A percentile compares a stretch with the other conserved stretches of the same genome.
These are phyloP conservation scores for Hylia prasina DNA, from an alignment of 2,113 vertebrate species.

Conservation along the genomic window DNA sequence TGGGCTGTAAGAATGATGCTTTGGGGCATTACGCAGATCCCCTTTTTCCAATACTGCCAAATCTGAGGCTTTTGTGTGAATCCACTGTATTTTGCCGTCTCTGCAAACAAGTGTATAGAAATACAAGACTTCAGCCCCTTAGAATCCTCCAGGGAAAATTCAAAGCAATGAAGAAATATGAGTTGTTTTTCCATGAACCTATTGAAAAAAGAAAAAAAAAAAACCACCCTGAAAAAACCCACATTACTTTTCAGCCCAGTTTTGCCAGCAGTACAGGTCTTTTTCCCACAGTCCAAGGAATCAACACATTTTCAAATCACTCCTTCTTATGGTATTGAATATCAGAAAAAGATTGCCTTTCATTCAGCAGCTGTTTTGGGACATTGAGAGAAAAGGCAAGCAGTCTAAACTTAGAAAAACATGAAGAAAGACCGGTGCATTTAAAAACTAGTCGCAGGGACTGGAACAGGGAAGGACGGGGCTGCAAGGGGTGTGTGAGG, in stretches of 20 bases:
- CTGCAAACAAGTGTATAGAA: slow-evolving; percentile 32
- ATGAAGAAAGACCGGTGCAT: not conserved
- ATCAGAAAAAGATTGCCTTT: slow-evolving; percentile 59
- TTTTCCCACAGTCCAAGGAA: slow-evolving; percentile 66
- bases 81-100: not conserved
- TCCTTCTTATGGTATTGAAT: slow-evolving; percentile 47
- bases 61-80: not conserved
- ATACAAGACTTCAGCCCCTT: not conserved
- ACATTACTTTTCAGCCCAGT: slow-evolving; percentile 5
- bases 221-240: not conserved
- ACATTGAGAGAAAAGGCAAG: not conserved
- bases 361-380: slow-evolving; percentile 42
- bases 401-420: not conserved
- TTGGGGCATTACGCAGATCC: not conserved
- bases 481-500: not conserved
- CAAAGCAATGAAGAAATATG: slow-evolving; percentile 54
- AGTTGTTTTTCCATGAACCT: slow-evolving; percentile 37
- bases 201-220: not conserved
- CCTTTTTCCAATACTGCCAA: not conserved
- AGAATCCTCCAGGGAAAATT: slow-evolving; percentile 44
- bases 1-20: not conserved
- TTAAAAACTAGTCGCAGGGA: not conserved
- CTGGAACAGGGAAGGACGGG: not conserved
- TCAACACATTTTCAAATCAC: slow-evolving; percentile 63
- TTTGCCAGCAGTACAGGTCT: slow-evolving; percentile 46